Evolutionary conservation across 2,888 invertebrate genomes (phyloP), one percentile per base, ranked within the genome.

Genomic region (Synanthedon tipuliformis): DNA sequence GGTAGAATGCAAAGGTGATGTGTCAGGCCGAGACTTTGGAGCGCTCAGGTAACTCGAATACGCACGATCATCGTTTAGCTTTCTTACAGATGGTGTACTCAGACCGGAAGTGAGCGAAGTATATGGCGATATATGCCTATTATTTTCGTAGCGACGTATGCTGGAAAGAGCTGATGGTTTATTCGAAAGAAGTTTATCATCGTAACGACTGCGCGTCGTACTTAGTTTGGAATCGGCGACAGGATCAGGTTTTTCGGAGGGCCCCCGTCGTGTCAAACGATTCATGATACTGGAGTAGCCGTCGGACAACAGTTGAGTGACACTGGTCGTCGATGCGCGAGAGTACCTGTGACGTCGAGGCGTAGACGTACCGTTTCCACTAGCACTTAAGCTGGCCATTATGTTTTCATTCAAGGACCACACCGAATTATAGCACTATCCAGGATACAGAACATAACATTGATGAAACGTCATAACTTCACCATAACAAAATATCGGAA

Each of bases 231-330:
- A 61, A 54, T 85, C 81, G 45, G 73, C 63, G 53, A 73, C 59
- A 57, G 81, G 78, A 69, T 90, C 90, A 61, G 83, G 81, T 77
- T 90, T 90, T 80, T 91, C 92, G 52, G 94, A 94, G 48, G 94
- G 94, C 51, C 94, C 94, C 57, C 95, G 90, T 59, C 93, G 90
- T 41, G 92, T 93, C 67, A 96, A 88, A 61, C 95, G 90, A 74
- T 95, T 95, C 66, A 96, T 89, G 62, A 96, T 89, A 81, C 91
- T 95, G 69, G 94, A 93, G 81, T 95, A 96, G 64, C 95, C 95
- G 75, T 96, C 95, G 63, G 93, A 93, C 64, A 96, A 87, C 68
- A 96, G 87, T 81, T 96, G 95, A 60, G 95, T 93, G 65, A 96
- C 94, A 83, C 95, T 95, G 51, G 92, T 90, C 56, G 93, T 93